These are phyloP conservation scores for Rapana venosa DNA, from an alignment of 2,888 invertebrate species.

Conservation along the genomic window DNA sequence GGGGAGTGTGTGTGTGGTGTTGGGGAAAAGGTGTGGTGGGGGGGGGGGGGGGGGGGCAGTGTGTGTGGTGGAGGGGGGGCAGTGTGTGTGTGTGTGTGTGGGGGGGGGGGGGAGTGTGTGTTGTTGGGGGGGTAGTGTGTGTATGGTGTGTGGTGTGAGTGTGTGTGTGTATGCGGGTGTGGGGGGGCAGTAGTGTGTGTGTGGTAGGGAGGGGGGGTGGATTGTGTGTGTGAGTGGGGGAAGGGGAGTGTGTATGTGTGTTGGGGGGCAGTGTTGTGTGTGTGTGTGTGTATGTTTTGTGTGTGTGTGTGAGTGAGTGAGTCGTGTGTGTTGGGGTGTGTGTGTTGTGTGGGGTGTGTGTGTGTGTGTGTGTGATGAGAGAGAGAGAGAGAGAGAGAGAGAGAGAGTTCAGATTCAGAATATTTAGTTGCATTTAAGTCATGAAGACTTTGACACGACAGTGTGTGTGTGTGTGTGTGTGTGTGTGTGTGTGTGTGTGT, in stretches of 20 bases:
- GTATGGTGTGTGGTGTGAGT: not conserved
- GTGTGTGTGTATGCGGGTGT: constrained; percentile 2
- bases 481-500: not conserved
- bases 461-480: constrained; percentile 14
- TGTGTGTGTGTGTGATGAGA: not conserved
- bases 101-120: not conserved
- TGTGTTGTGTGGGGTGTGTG: not conserved
- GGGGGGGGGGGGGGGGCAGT: not conserved
- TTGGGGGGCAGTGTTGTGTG: constrained; percentile 1
- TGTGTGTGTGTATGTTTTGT: not conserved
- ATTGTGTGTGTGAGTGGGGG: constrained; percentile 11
- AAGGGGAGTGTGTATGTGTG: not conserved
- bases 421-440: not conserved
- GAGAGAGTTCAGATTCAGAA: not conserved
- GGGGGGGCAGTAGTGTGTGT: not conserved
- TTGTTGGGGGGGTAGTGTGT: not conserved
- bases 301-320: too few relatives aligned
- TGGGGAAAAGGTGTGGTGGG: not conserved
- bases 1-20: constrained; percentile 6
- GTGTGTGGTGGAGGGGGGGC: too few relatives aligned
- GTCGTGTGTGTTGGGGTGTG: not conserved
- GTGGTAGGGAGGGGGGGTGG: not conserved
- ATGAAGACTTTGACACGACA: not conserved
- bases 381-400: not conserved
- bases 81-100: not conserved